Percentiles rank a stretch among this genome's conserved stretches.
These are phyloP conservation scores for Ceriagrion tenellum DNA, from an alignment of 2,888 invertebrate species.

Conservation along the genomic window DNA sequence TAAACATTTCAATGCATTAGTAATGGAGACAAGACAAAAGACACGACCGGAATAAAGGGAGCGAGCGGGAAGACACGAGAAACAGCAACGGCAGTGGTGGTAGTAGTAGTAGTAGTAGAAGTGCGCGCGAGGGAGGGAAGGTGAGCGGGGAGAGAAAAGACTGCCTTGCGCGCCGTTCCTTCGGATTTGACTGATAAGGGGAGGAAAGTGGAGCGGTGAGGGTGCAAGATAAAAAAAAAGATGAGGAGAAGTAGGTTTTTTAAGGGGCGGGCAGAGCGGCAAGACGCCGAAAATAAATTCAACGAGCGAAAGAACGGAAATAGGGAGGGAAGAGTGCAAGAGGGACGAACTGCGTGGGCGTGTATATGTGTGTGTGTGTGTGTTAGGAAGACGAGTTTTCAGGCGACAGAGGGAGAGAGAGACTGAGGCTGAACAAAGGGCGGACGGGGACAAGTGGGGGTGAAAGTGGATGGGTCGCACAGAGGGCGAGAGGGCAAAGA, in stretches of 20 bases:
- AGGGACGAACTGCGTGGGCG: not conserved
- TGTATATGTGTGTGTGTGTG: not conserved
- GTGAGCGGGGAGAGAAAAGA: no score
- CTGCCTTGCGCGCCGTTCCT: not conserved
- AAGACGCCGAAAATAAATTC: conserved; percentile 1
- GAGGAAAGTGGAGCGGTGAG: not conserved
- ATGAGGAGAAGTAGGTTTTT: no score
- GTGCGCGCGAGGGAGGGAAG: not conserved
- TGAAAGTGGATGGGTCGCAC: not conserved
- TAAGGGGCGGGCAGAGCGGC: not conserved
- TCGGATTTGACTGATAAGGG: not conserved
- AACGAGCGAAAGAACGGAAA: not conserved
- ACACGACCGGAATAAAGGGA: not conserved
- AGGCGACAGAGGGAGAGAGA: not conserved
- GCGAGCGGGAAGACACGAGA: not conserved
- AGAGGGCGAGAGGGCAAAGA: not conserved
- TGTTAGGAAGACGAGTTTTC: not conserved
- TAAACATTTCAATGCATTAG: conserved; percentile 32
- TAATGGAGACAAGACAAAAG: conserved; percentile 12
- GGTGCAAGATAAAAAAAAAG: no score
- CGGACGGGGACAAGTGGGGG: conserved; percentile 21
- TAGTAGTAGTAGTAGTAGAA: no score
- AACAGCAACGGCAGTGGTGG: not conserved
- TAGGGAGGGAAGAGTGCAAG: not conserved
- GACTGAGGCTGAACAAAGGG: not conserved